Percentiles rank a stretch among this genome's conserved stretches.
phyloP scores from a whole-genome alignment of 2,113 vertebrate species.

The Rhegmatorhina hoffmannsi region DNA sequence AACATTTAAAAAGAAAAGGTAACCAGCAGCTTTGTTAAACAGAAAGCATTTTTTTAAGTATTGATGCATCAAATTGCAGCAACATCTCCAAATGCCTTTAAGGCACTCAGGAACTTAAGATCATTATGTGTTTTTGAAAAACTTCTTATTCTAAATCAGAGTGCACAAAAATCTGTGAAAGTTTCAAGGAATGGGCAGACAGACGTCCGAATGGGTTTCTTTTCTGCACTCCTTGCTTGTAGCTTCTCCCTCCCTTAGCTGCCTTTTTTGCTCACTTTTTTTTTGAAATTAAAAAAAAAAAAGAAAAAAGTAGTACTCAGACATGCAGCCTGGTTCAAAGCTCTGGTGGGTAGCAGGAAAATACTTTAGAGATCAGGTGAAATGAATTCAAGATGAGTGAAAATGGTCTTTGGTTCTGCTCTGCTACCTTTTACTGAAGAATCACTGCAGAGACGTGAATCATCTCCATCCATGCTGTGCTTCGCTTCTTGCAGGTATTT shows the following conservation, averaged over 20 bases:
- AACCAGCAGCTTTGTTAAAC: not conserved
- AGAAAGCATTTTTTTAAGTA: not conserved
- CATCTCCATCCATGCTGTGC: slow-evolving; percentile 5
- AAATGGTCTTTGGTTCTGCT: slow-evolving; percentile 69
- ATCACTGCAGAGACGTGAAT: slow-evolving; percentile 52
- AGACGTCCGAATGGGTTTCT: not conserved
- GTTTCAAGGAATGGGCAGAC: not conserved
- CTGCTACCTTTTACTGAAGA: slow-evolving; percentile 62
- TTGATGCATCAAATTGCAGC: not conserved
- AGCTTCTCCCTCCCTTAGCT: not conserved
- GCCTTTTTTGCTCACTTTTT: not conserved
- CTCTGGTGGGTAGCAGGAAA: slow-evolving; percentile 23
- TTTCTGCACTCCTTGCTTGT: not conserved
- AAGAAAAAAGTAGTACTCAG: not conserved
- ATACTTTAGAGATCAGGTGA: slow-evolving; percentile 33
- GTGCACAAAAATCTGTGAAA: not conserved
- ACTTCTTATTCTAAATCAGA: not conserved
- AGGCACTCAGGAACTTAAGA: not conserved
- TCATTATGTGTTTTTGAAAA: not conserved
- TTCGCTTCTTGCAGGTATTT: slow-evolving; percentile 37
- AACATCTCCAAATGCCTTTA: not conserved
- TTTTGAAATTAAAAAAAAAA: not conserved
- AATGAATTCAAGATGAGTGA: slow-evolving; percentile 65
- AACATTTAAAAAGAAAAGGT: not conserved
- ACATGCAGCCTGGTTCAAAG: slow-evolving; percentile 4